A percentile compares a stretch with the other conserved stretches of the same genome.
These are phyloP conservation scores for Melolontha melolontha DNA, from an alignment of 2,888 invertebrate species.

Conservation along the genomic window DNA sequence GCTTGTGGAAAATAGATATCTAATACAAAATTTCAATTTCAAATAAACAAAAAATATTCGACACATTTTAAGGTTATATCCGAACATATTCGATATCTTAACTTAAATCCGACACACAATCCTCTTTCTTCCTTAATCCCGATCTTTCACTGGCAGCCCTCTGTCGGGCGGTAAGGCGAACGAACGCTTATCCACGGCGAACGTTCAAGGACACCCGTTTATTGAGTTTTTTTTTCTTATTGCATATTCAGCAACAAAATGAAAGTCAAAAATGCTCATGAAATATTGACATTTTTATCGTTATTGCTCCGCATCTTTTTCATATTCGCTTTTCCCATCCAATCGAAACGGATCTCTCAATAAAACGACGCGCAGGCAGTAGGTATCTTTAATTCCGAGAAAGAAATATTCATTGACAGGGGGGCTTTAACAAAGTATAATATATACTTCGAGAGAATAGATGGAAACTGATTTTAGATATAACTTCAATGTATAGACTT, in stretches of 20 bases:
- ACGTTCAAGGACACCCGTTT: constrained; percentile 7
- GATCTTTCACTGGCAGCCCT: constrained; percentile 21
- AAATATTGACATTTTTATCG: constrained; percentile 38
- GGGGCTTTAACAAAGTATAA: constrained; percentile 1
- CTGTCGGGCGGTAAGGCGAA: constrained; percentile 7
- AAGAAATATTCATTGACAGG: constrained; percentile 17
- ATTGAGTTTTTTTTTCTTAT: constrained; percentile 36
- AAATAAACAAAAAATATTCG: constrained; percentile 38
- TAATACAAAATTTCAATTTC: constrained; percentile 34
- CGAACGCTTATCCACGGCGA: neutral
- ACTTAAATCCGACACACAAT: constrained; percentile 28
- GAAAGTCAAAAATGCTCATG: constrained; percentile 37
- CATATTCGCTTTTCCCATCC: constrained; percentile 13
- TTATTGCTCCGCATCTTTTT: constrained; percentile 30
- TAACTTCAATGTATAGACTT: neutral
- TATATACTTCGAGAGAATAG: neutral
- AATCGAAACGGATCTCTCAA: constrained; percentile 20
- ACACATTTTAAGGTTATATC: constrained; percentile 29
- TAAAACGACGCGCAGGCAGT: constrained; percentile 3
- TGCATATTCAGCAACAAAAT: constrained; percentile 37
- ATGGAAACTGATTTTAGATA: constrained; percentile 5
- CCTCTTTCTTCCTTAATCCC: constrained; percentile 29
- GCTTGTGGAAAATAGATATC: constrained; percentile 20
- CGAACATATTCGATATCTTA: constrained; percentile 38
- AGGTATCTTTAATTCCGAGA: constrained; percentile 10